Percentiles rank a stretch among this genome's conserved stretches.
Evolutionary conservation across 2,797 vertebrate genomes (phyloP).

Genomic region (Hoplostethus mediterraneus): DNA sequence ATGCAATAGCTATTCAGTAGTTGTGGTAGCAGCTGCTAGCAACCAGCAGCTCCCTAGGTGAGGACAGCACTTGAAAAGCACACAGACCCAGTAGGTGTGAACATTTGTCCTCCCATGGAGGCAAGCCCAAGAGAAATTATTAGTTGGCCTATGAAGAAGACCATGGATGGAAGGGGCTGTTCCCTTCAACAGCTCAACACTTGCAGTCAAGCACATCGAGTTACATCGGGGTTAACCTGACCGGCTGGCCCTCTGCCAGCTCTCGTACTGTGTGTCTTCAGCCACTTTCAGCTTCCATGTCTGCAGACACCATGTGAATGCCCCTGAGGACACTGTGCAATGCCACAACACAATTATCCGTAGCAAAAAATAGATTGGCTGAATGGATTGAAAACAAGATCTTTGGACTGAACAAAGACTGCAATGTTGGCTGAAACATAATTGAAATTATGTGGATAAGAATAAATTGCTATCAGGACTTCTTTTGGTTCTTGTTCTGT

Average conservation of each 20-base stretch:
- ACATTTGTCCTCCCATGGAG: slow-evolving; percentile 21
- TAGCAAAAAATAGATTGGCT: slow-evolving; percentile 18
- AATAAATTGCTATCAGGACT: slow-evolving; percentile 8
- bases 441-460: neutral
- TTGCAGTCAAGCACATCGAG: slow-evolving; percentile 26
- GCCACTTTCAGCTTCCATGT: slow-evolving; percentile 5
- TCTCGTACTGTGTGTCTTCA: slow-evolving; percentile 27
- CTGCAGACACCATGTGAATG: slow-evolving; percentile 16
- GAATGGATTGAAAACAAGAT: slow-evolving; percentile 12
- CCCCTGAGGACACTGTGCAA: slow-evolving; percentile 22
- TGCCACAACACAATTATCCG: slow-evolving; percentile 28
- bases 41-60: no score
- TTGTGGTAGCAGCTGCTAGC: no score
- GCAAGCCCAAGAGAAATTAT: slow-evolving; percentile 2
- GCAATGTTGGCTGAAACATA: slow-evolving; percentile 19
- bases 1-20: no score
- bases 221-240: slow-evolving; percentile 25
- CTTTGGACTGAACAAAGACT: neutral
- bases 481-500: neutral
- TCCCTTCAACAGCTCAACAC: slow-evolving; percentile 28
- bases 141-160: slow-evolving; percentile 2
- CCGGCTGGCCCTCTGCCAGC: slow-evolving; percentile 18
- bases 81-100: slow-evolving; percentile 28
- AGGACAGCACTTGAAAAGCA: slow-evolving; percentile 17
- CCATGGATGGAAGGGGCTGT: slow-evolving; percentile 5